These are phyloP conservation scores for Sialia sialis DNA, from an alignment of 2,113 vertebrate species.

Conservation along the genomic window DNA sequence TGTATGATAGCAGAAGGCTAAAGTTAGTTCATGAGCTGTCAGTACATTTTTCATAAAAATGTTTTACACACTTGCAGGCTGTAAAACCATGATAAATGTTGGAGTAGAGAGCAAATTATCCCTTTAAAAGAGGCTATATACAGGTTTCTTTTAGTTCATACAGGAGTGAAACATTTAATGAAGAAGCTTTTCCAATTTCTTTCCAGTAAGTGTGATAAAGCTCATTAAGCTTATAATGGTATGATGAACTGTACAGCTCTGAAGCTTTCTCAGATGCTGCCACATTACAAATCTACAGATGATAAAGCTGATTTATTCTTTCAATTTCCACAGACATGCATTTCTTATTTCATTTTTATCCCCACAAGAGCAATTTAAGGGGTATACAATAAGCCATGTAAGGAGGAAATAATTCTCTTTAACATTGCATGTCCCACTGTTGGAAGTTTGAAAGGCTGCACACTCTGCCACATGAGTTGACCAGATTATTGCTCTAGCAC, in stretches of 20 bases:
- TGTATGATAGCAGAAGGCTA: background rate
- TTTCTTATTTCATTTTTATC: background rate
- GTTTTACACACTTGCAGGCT: background rate
- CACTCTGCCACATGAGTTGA: background rate
- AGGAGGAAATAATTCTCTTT: background rate
- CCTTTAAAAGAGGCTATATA: background rate
- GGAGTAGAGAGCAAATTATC: background rate
- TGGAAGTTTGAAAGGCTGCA: background rate
- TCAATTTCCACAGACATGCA: background rate
- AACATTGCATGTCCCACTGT: background rate
- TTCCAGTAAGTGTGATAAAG: background rate
- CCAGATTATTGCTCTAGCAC: background rate
- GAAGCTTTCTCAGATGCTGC: background rate
- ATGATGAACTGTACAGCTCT: background rate
- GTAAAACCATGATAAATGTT: background rate
- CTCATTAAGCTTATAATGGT: background rate
- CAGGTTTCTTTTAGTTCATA: background rate
- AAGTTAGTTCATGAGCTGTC: conserved; percentile 27
- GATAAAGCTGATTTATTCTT: conserved; percentile 29
- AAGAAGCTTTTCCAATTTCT: background rate
- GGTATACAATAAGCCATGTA: background rate
- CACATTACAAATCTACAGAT: background rate
- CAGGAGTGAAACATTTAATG: background rate
- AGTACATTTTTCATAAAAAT: conserved; percentile 17
- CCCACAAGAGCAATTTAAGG: background rate